phyloP scores from a whole-genome alignment of 2,113 vertebrate genomes.

The Heloderma charlesbogerti region DNA sequence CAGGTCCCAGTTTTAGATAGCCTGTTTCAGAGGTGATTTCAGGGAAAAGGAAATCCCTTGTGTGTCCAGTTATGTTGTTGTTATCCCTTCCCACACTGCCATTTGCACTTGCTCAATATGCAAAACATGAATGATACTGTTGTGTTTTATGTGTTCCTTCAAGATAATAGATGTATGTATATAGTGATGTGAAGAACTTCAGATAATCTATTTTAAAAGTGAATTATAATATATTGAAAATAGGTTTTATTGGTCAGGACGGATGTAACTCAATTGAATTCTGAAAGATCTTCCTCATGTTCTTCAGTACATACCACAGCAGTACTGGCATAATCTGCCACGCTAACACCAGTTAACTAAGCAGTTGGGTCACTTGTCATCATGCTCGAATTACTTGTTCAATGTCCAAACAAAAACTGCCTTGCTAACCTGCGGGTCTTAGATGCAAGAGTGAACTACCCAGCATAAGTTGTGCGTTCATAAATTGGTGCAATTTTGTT shows the following conservation, averaged over 20 bases:
- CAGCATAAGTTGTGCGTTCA: neutral
- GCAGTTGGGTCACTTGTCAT: neutral
- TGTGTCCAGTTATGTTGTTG: neutral
- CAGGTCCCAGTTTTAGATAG: neutral
- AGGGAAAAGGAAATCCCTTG: neutral
- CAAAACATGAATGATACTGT: neutral
- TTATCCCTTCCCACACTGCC: neutral
- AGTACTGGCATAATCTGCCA: neutral
- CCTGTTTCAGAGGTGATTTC: accelerated
- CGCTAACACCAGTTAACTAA: conserved; percentile 35
- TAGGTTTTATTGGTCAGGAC: conserved; percentile 54
- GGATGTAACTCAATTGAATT: conserved; percentile 19
- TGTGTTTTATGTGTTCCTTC: conserved; percentile 5
- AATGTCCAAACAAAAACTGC: neutral
- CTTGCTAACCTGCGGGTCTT: neutral
- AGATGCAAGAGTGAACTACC: neutral
- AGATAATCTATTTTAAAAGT: conserved; percentile 53
- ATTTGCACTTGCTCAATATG: neutral
- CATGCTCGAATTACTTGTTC: neutral
- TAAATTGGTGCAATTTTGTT: neutral
- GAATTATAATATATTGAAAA: conserved; percentile 57
- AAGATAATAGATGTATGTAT: conserved; percentile 6
- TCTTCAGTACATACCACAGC: neutral
- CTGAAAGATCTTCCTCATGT: neutral
- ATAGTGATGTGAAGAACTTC: conserved; percentile 24